phyloP scores from a whole-genome alignment of 23 tunicate genomes.

The Styela clava region DNA sequence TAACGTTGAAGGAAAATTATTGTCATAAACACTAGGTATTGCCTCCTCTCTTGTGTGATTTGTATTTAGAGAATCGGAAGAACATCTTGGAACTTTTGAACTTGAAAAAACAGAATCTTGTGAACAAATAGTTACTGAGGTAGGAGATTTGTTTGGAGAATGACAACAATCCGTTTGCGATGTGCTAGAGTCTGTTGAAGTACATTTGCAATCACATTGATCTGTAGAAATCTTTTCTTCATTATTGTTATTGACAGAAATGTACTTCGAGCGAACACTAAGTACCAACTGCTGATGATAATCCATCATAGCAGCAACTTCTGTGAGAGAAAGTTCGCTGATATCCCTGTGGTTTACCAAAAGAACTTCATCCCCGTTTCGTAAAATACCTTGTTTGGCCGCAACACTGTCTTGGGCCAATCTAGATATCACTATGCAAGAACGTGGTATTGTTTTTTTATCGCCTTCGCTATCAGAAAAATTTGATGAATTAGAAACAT shows the following conservation, averaged over 20 bases:
- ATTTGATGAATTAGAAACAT: neutral
- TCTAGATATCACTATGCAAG: constrained; percentile 61
- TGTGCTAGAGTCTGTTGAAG: neutral
- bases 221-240: neutral
- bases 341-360: constrained; percentile 60
- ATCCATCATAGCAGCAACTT: constrained; percentile 85
- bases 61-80: neutral
- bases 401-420: constrained; percentile 44
- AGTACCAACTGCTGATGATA: constrained; percentile 35
- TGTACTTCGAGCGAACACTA: constrained; percentile 34
- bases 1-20: constrained; percentile 1
- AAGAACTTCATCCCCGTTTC: constrained; percentile 71
- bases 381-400: constrained; percentile 26
- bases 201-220: neutral
- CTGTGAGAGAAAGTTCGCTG: constrained; percentile 29
- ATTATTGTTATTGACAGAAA: constrained; percentile 19
- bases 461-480: constrained; percentile 1
- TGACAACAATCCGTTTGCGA: neutral
- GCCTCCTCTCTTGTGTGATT: neutral
- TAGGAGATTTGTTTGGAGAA: neutral
- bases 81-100: neutral
- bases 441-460: neutral
- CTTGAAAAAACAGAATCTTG: neutral
- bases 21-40: constrained; percentile 28
- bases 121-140: neutral